Evolutionary conservation across 1,140 invertebrate genomes (phyloP).

Genomic region (Calephelis nemesis): DNA sequence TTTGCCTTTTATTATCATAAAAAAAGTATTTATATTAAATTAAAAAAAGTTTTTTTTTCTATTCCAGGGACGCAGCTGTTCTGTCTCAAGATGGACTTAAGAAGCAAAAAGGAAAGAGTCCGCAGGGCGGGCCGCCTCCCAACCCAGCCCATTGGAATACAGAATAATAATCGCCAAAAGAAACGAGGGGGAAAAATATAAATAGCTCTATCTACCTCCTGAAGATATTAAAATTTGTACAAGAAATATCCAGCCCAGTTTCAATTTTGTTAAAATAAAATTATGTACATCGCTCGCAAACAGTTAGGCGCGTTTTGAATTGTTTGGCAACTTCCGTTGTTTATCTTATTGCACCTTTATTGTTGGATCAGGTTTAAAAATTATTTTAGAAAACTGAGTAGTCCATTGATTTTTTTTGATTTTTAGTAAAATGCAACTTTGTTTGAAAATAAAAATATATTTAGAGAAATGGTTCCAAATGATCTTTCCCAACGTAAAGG

Average conservation of each 20-base stretch:
- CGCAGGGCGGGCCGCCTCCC: constrained; percentile 48
- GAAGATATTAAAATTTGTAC: constrained; percentile 76
- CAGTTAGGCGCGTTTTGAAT: neutral
- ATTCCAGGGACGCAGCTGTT: constrained; percentile 46
- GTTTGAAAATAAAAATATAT: no score
- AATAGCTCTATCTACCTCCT: constrained; percentile 68
- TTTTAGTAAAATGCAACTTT: no score
- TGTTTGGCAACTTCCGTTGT: constrained; percentile 12
- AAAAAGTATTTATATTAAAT: neutral
- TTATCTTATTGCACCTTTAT: constrained; percentile 19
- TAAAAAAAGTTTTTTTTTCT: constrained; percentile 23
- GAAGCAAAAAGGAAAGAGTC: constrained; percentile 78
- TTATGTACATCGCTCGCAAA: constrained; percentile 42
- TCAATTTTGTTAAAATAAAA: constrained; percentile 72
- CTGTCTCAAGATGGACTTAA: constrained; percentile 78
- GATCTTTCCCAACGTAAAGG: no score
- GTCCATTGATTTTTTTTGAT: no score
- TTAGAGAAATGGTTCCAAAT: no score
- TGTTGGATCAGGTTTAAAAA: constrained; percentile 1
- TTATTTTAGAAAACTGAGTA: neutral
- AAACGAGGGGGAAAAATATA: constrained; percentile 75
- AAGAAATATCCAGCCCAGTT: constrained; percentile 55
- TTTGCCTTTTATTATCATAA: no score
- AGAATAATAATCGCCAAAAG: constrained; percentile 79
- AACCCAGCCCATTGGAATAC: constrained; percentile 65